Base-by-base conservation (phyloP, 2,888 invertebrate species). In the Papilio demoleus region DNA sequence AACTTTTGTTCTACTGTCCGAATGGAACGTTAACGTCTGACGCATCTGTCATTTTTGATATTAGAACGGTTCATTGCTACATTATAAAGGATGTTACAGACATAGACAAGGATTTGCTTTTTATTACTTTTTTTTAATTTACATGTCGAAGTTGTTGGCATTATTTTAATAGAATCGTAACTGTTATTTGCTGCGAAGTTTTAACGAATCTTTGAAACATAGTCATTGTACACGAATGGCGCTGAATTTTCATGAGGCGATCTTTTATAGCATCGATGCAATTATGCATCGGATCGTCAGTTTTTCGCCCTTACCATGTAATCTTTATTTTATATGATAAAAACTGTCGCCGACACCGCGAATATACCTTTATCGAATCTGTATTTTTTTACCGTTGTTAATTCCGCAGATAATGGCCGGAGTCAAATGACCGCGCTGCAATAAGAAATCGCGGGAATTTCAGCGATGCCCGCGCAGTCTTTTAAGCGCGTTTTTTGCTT, bases 321-420 rank as follows among this genome's bases (percentile, higher is more conserved):
- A 85, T 83, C 84, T 86, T 84, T 84, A 84, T 70, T 84, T 86
- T 82, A 85, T 85, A 81, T 80, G 81, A 81, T 80, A 90, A 91
- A 91, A 91, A 90, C 81, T 77, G 76, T 80, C 80, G 81, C 78
- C 86, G 82, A 81, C 88, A 82, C 81, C 85, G 78, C 83, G 83
- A 83, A 83, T 86, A 87, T 85, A 86, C 86, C 84, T 90, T 88
- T 88, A 90, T 90, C 86, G 86, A 85, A 88, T 83, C 83, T 80
- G 83, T 82, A 78, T 85, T 88, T 92, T 92, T 90, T 88, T 86
- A 82, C 79, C 80, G 85, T 82, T 84, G 87, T 90, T 92, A 92
- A 92, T 92, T 92, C 90, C 87, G 79, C 85, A 86, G 90, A 90
- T 92, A 91, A 91, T 92, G 91, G 91, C 79, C 79, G 83, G 84